Conservation (phyloP, 1,140 invertebrate genomes). For the Harpegnathos saltator region DNA sequence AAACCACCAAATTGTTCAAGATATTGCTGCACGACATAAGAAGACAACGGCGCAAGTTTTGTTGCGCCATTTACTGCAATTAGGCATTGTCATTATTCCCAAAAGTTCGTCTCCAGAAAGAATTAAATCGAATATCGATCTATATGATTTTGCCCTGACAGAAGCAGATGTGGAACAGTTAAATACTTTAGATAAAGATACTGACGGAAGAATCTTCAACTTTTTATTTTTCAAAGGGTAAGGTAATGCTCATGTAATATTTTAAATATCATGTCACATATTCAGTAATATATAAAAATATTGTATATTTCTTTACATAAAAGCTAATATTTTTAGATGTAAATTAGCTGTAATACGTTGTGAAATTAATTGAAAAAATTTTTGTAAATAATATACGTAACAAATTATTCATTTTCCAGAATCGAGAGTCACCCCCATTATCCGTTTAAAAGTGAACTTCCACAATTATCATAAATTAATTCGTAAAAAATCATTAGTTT, state of each 20-base stretch:
- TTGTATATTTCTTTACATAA: slow-evolving; percentile 24
- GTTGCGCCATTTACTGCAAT: slow-evolving; percentile 91
- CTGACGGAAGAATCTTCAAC: slow-evolving; percentile 87
- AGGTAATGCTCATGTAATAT: slow-evolving; percentile 48
- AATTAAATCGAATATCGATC: slow-evolving; percentile 88
- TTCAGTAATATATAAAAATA: slow-evolving; percentile 26
- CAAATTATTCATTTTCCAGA: slow-evolving; percentile 74
- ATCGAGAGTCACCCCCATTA: slow-evolving; percentile 87
- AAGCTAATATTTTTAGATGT: neutral
- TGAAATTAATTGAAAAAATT: neutral
- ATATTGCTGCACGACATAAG: slow-evolving; percentile 89
- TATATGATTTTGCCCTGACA: slow-evolving; percentile 87
- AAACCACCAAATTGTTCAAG: slow-evolving; percentile 88
- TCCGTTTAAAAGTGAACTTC: slow-evolving; percentile 84
- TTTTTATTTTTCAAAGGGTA: slow-evolving; percentile 87
- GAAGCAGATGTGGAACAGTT: slow-evolving; percentile 86
- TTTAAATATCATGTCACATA: slow-evolving; percentile 13
- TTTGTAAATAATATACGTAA: neutral
- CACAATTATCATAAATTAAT: slow-evolving; percentile 57
- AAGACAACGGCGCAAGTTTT: slow-evolving; percentile 93
- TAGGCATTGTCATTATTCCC: slow-evolving; percentile 92
- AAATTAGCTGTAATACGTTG: neutral
- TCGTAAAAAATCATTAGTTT: slow-evolving; percentile 35
- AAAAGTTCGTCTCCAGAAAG: slow-evolving; percentile 92
- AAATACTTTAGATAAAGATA: slow-evolving; percentile 86